Conservation (phyloP, 2,113 vertebrate genomes). For the Platysternon megacephalum region DNA sequence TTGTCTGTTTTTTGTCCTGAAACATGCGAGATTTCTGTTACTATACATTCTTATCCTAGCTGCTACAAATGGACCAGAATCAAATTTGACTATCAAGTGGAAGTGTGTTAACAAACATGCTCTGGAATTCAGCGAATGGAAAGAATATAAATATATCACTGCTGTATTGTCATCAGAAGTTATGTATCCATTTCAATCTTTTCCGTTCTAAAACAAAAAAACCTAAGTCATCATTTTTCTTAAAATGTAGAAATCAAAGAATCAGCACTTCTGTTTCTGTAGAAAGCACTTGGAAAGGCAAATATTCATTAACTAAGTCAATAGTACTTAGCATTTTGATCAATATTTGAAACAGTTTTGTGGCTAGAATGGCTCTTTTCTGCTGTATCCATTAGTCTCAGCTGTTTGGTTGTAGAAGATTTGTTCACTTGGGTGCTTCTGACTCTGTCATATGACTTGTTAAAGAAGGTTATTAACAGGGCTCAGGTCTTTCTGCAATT, state of each 20-base stretch:
- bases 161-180: not conserved
- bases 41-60: not conserved
- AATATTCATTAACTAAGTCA: constrained; percentile 21
- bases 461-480: not conserved
- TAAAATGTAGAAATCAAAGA: not conserved
- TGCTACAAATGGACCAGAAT: too few relatives aligned
- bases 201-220: not conserved
- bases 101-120: not conserved
- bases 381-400: not conserved
- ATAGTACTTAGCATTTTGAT: constrained; percentile 26
- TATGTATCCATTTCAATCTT: not conserved
- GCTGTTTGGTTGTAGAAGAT: not conserved
- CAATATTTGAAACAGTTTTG: constrained; percentile 34
- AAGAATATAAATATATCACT: not conserved
- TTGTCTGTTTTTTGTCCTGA: not conserved
- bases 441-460: not conserved
- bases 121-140: not conserved
- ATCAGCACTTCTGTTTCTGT: not conserved
- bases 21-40: not conserved
- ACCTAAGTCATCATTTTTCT: not conserved
- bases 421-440: not conserved
- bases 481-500: not conserved
- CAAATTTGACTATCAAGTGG: not conserved
- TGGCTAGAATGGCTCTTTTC: not conserved
- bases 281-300: constrained; percentile 3